Conservation (phyloP, 2,797 vertebrate genomes). For the Enteromius mattozi region DNA sequence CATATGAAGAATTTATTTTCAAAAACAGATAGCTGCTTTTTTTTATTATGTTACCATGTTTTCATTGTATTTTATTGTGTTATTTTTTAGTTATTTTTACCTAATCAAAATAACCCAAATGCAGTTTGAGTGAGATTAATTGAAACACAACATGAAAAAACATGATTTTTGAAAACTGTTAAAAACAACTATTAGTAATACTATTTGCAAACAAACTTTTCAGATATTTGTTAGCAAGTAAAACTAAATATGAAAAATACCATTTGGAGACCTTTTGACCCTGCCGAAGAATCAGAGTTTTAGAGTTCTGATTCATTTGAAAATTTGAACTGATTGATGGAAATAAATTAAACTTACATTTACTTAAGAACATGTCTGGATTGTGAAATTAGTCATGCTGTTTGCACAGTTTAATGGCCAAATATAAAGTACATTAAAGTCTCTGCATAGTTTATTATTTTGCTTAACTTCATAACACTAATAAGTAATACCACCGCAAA, state of each 20-base stretch:
- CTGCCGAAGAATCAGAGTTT: too few species aligned
- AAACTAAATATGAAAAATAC: not conserved
- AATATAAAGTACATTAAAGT: slow-evolving; percentile 7
- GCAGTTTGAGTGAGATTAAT: too few species aligned
- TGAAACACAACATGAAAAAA: too few species aligned
- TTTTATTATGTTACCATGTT: too few species aligned
- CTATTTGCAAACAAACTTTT: too few species aligned
- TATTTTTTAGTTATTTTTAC: too few species aligned
- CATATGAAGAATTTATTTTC: not conserved
- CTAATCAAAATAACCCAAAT: too few species aligned
- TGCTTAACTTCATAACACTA: not conserved
- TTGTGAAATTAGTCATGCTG: not conserved
- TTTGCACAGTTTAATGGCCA: not conserved
- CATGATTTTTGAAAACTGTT: too few species aligned
- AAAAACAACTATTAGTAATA: too few species aligned
- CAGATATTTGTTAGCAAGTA: not conserved
- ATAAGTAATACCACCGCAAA: not conserved
- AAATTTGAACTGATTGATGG: not conserved
- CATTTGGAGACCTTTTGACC: not conserved
- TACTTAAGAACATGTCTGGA: not conserved
- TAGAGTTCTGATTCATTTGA: not conserved
- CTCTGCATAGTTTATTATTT: slow-evolving; percentile 8
- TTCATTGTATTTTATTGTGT: too few species aligned
- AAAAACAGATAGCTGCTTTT: too few species aligned
- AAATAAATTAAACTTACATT: not conserved